Percentiles rank a stretch among this genome's conserved stretches.
phyloP scores from a whole-genome alignment of 64 coral and sea anemone genomes.

The Stylophora pistillata region DNA sequence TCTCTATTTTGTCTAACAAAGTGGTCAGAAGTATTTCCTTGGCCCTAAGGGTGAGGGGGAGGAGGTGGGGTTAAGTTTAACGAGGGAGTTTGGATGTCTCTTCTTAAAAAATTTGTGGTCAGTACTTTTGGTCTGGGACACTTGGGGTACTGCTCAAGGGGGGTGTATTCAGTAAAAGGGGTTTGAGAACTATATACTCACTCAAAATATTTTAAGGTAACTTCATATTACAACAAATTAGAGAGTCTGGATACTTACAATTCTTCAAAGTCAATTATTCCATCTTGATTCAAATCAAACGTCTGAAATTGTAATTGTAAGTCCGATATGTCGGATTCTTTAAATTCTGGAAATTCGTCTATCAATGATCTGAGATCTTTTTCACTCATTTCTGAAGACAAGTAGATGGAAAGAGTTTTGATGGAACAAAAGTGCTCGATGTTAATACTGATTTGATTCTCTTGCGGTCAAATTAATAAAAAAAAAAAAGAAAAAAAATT shows the following conservation, averaged over 20 bases:
- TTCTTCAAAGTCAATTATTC: conserved; percentile 84
- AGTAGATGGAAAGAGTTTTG: not conserved
- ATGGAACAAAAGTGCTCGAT: not conserved
- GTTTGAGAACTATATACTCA: too few species aligned
- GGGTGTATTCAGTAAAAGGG: too few species aligned
- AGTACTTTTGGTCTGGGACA: too few species aligned
- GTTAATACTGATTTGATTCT: not conserved
- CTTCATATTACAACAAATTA: too few species aligned
- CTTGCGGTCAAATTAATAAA: not conserved
- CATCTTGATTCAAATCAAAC: conserved; percentile 95
- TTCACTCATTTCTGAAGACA: conserved; percentile 80
- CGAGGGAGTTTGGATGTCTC: too few species aligned
- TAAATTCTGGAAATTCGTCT: conserved; percentile 70
- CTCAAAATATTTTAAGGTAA: too few species aligned
- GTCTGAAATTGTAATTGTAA: conserved; percentile 87
- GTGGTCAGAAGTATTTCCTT: too few species aligned
- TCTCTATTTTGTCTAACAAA: too few species aligned
- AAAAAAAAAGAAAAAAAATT: not conserved
- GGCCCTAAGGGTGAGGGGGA: too few species aligned
- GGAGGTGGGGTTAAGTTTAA: too few species aligned
- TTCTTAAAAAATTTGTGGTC: too few species aligned
- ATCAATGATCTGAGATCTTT: conserved; percentile 56
- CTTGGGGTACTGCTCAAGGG: too few species aligned
- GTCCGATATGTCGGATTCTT: conserved; percentile 72
- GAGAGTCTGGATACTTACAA: conserved; percentile 63